Base-by-base conservation (phyloP, 1,140 invertebrate genomes). In the Drosophila sp. region DNA sequence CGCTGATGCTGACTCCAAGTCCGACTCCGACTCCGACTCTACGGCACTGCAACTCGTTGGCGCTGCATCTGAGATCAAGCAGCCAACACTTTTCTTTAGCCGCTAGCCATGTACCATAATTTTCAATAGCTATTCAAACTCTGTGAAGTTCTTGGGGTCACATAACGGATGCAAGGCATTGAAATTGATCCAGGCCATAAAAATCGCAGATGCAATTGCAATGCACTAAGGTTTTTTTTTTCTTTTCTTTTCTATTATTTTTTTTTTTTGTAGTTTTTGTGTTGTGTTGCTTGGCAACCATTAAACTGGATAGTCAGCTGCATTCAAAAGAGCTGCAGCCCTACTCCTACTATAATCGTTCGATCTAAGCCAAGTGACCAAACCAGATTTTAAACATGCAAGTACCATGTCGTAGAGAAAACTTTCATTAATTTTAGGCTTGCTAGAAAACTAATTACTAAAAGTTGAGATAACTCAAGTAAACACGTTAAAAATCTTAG, bases 81-180 rank as follows among this genome's bases (percentile, higher is more conserved):
- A 80, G 78, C 69, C 76, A 77, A 81, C 79, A 81, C 79, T 81
- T 81, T 81, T 77, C 79, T 81, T 77, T 70, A 64, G 61, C 79
- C 79, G 73, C 62, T 47, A 70, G 78, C 79, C 66, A 81, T 81
- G 73, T 76, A 81, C 79, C 73, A 81, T 81, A 81, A 81, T 81
- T 81, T 81, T 81, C 79, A 81, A 81, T 81, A 81, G 79, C 79
- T 81, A 81, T 81, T 77, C 79, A 80, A 79, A 81, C 77, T 81
- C 73, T 81, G 68, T 77, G 61, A 77, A 76, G 79, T 81, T 81
- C 79, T 81, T 60, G 79, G 80, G 79, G 79, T 81, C 79, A 81
- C 69, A 70, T 81, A 81, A 81, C 79, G 79, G 79, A 77, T 68
- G 70, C 70, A 73, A 77, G 73, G 79, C 78, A 81, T 81, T 81